Conservation (phyloP, 2,113 vertebrate genomes). For the Mus pahari region DNA sequence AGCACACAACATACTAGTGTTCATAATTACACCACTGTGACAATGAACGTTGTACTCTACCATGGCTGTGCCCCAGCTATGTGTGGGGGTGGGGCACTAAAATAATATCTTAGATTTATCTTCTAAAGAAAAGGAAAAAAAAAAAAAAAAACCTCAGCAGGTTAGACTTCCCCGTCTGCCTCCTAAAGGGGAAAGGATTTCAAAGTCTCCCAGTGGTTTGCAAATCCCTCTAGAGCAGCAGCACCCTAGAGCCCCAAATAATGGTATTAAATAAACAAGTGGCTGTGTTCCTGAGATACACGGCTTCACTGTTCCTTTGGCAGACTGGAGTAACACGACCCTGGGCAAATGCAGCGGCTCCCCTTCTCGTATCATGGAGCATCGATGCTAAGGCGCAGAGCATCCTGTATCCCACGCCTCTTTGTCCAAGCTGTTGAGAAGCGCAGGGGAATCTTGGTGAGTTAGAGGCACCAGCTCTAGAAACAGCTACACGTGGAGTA, state of each 20-base stretch:
- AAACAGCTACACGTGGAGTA: neutral
- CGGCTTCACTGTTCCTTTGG: neutral
- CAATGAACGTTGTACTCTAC: slow-evolving; percentile 30
- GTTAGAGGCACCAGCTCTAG: neutral
- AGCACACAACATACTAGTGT: neutral
- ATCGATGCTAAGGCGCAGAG: neutral
- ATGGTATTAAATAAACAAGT: slow-evolving; percentile 51
- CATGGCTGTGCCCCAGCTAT: slow-evolving; percentile 39
- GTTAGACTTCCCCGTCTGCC: slow-evolving; percentile 57
- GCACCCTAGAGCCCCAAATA: neutral
- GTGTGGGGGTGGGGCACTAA: neutral
- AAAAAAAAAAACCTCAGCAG: slow-evolving; percentile 1
- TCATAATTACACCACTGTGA: slow-evolving; percentile 61
- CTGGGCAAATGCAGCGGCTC: neutral
- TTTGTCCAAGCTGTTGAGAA: neutral
- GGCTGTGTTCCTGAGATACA: neutral
- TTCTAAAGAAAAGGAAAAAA: slow-evolving; percentile 31
- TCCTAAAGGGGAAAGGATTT: slow-evolving; percentile 60
- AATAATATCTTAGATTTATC: slow-evolving; percentile 71
- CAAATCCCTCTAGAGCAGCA: slow-evolving; percentile 3
- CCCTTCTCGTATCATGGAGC: neutral
- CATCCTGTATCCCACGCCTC: neutral
- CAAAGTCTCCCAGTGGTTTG: slow-evolving; percentile 35
- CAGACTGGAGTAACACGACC: neutral
- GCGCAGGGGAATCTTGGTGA: neutral